A percentile compares a stretch with the other conserved stretches of the same genome.
These are phyloP conservation scores for Lampris megalopsis DNA, from an alignment of 2,113 vertebrate species.

Conservation along the genomic window DNA sequence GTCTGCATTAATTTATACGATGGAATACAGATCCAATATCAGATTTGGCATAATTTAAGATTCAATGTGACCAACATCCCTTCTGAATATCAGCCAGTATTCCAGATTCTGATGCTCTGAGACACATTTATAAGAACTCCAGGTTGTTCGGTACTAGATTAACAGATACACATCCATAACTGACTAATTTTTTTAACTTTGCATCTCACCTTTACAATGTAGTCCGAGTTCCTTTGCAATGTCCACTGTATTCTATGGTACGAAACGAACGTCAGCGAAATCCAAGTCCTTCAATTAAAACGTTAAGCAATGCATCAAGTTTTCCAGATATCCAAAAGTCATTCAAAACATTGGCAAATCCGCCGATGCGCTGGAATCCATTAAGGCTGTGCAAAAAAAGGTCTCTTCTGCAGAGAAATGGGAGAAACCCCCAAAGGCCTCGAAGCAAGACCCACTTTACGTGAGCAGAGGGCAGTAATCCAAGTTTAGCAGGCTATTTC, in stretches of 20 bases:
- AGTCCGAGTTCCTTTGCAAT: constrained; percentile 28
- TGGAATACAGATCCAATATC: no score
- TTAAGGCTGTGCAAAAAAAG: constrained; percentile 34
- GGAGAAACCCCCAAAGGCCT: constrained; percentile 67
- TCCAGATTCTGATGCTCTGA: no score
- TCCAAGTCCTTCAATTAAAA: constrained; percentile 37
- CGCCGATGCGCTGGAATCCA: constrained; percentile 28
- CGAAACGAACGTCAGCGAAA: constrained; percentile 32
- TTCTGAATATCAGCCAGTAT: no score
- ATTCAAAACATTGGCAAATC: constrained; percentile 37
- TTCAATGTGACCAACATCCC: no score
- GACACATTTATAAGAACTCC: no score
- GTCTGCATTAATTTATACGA: no score
- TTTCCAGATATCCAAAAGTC: constrained; percentile 35
- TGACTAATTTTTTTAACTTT: background rate
- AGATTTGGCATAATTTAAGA: no score
- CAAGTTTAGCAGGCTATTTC: constrained; percentile 68
- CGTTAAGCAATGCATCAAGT: constrained; percentile 19
- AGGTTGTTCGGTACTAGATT: no score
- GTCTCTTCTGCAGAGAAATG: background rate
- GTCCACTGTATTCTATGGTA: constrained; percentile 48
- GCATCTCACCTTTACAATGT: constrained; percentile 69
- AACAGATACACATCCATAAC: no score
- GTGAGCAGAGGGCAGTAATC: constrained; percentile 59
- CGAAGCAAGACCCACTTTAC: constrained; percentile 51